Evolutionary conservation across 2,888 invertebrate species (phyloP).

Genomic region (Latrodectus elegans): DNA sequence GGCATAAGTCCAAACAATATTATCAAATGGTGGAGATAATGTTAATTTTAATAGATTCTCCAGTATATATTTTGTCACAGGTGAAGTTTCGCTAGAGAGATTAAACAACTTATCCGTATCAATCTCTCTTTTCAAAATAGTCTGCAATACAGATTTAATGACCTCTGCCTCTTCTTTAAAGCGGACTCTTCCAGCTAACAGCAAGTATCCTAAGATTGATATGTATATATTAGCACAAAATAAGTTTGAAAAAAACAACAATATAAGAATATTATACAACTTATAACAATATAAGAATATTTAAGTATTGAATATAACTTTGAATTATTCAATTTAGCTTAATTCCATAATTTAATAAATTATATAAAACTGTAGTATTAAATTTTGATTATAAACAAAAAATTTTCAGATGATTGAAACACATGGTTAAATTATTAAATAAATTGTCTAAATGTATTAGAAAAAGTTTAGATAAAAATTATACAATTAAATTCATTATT

Average conservation of each 20-base stretch:
- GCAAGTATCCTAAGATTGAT: conserved; percentile 82
- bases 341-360: too few species aligned
- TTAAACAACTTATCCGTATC: conserved; percentile 83
- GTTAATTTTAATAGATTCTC: background rate
- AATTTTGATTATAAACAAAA: too few species aligned
- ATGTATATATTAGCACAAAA: background rate
- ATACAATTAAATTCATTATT: too few species aligned
- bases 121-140: conserved; percentile 84
- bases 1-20: conserved; percentile 95
- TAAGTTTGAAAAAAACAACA: background rate
- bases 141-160: conserved; percentile 82
- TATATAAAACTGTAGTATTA: too few species aligned
- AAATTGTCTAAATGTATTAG: too few species aligned
- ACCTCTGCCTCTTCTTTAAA: conserved; percentile 83
- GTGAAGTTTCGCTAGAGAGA: conserved; percentile 14
- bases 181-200: conserved; percentile 93
- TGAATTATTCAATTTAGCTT: too few species aligned
- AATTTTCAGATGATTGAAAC: too few species aligned
- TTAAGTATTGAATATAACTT: too few species aligned
- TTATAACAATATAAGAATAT: too few species aligned
- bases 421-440: too few species aligned
- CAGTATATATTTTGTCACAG: conserved; percentile 31
- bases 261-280: too few species aligned
- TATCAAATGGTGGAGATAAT: conserved; percentile 78
- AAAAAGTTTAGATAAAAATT: too few species aligned